Base-by-base conservation (phyloP, 37 sponge, comb jelly and placozoan species). In the Spongia lamella region DNA sequence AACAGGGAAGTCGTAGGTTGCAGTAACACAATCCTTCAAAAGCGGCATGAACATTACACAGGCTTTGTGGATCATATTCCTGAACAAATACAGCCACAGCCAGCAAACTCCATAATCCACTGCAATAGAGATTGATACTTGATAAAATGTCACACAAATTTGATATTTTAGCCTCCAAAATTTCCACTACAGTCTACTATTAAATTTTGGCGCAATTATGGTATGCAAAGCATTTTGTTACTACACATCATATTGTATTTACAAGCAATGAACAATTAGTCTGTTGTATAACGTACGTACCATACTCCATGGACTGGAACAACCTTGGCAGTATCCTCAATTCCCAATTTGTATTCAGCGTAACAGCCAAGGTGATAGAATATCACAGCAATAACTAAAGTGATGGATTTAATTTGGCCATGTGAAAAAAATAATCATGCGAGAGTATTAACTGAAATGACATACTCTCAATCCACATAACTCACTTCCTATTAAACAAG, bases 291-390 rank as follows among this genome's bases (percentile, higher is more conserved):
- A n/a, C n/a, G 6, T 3, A 70, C 80, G 31, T 27, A 84, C 93
- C 94, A 89, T 21, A 89, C 36, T 0, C 78, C 94, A 55, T 95
- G 96, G 1, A 95, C 89, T 17, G 96, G 96, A 27, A 91, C 84
- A 9, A 95, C 92, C 6, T 81, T 43, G 49, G 91, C 96, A 21
- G 96, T 95, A 76, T 95, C 96, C 31, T 88, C 74, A 25, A 95
- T 73, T 1, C 60, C 59, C 15, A 84, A 39, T 33, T 83, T 84
- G 82, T 91, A 95, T 72, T 95, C 96, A 21, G 77, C n/a, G 34
- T 36, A 91, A 60, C 82, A 84, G 3, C 96, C 96, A 67, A 81
- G 4, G 72, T 95, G 96, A 64, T 95, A 95, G 63, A 95, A 51
- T 0, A 95, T 25, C 22, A 91, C 88, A 30, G 87, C 91, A 21